phyloP scores from a whole-genome alignment of 2,113 vertebrate species.

The Halcyon senegalensis region DNA sequence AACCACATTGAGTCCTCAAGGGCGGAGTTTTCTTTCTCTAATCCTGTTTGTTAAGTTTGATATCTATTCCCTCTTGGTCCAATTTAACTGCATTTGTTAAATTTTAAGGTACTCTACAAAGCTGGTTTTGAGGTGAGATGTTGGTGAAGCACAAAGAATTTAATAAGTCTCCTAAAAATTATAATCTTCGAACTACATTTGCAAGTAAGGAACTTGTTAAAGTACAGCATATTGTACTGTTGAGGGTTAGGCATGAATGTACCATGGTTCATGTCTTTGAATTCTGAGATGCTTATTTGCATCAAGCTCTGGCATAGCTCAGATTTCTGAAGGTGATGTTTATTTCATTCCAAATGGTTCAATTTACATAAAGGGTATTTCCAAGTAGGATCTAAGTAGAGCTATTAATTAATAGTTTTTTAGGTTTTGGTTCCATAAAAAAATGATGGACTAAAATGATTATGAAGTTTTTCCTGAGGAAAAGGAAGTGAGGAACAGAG shows the following conservation, averaged over 20 bases:
- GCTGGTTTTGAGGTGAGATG: neutral
- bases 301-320: neutral
- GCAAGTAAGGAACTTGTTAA: neutral
- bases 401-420: neutral
- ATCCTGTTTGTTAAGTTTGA: neutral
- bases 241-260: neutral
- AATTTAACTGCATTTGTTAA: neutral
- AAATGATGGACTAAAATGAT: neutral
- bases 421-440: neutral
- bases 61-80: neutral
- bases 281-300: neutral
- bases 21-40: neutral
- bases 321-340: neutral
- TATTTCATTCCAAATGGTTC: neutral
- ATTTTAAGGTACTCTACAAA: neutral
- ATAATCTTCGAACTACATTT: neutral
- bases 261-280: neutral
- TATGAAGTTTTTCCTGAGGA: neutral
- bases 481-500: neutral
- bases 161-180: neutral
- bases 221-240: neutral
- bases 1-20: neutral
- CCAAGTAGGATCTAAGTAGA: neutral
- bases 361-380: neutral
- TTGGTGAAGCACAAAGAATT: neutral